Evolutionary conservation across 1,140 invertebrate species (phyloP), one percentile per base, ranked within the genome.

Genomic region (Polyergus mexicanus): DNA sequence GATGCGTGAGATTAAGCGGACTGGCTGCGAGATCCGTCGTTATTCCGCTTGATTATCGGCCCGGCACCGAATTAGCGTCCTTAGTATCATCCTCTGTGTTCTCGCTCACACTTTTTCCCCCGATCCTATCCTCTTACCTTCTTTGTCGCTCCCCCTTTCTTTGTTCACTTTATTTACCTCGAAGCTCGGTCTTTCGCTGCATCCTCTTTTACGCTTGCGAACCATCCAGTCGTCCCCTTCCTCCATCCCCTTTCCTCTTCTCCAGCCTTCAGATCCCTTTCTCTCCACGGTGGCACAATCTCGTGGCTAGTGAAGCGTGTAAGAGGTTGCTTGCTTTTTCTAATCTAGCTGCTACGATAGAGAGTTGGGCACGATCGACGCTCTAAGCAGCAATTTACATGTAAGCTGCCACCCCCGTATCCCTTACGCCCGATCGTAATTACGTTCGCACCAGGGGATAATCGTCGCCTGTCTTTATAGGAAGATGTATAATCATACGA

Each of bases 331-430:
- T 86, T 88, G 87, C 90, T 92, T 92, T 86, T 92, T 91, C 91
- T 92, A 92, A 92, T 92, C 91, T 92, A 78, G 84, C 78, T 81
- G 65, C 35, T 78, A 65, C 75, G 81, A 88, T 87, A 85, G 28
- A 65, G 41, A 80, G 88, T 83, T 89, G 72, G 74, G 71, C 66
- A 69, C 80, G 86, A 90, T 89, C 89, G 78, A 78, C 60, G 80
- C 88, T 92, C 91, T 93, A 93, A 93, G 89, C 91, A 92, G 90
- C 92, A 93, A 92, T 93, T 93, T 93, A 90, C 92, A 93, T 93
- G 92, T 92, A 91, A 90, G 88, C 86, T 86, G 58, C 87, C 76
- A 80, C 81, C 65, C 51, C 51, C 80, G 38, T 11, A 35, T n/a
- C 68, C 25, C 22, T 81, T 25, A 5, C 68, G 84, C 66, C 69